Conservation (phyloP, 2,888 invertebrate genomes). For the Raillietiella orientalis region DNA sequence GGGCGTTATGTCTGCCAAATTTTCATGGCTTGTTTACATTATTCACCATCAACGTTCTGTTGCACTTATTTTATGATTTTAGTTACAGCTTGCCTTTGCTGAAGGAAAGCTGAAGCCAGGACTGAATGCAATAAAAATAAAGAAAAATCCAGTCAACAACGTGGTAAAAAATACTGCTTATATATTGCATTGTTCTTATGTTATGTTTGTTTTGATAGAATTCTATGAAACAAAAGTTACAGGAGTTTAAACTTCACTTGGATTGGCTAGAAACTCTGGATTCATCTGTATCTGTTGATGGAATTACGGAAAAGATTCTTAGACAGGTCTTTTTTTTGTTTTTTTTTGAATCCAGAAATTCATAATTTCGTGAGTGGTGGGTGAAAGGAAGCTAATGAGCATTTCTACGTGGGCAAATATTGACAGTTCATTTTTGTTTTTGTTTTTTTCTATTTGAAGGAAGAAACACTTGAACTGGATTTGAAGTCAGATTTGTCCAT, state of each 20-base stretch:
- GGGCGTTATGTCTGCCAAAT: too few relatives aligned
- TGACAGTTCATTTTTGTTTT: background rate
- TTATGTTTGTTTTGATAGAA: background rate
- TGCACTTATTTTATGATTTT: constrained; percentile 3
- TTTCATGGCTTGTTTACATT: too few relatives aligned
- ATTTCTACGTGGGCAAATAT: too few relatives aligned
- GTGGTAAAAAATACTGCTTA: background rate
- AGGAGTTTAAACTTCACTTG: too few relatives aligned
- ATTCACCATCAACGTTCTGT: too few relatives aligned
- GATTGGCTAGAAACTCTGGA: too few relatives aligned
- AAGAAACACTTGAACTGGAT: background rate
- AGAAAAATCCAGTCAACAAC: constrained; percentile 32
- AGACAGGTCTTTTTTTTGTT: too few relatives aligned
- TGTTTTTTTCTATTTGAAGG: constrained; percentile 1
- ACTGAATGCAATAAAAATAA: constrained; percentile 20
- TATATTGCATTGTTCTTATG: background rate
- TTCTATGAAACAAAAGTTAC: background rate
- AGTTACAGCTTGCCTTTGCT: constrained; percentile 69
- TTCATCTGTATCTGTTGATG: too few relatives aligned
- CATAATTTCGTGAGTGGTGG: background rate
- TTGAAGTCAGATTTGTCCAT: background rate
- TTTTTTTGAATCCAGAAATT: too few relatives aligned
- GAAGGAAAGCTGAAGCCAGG: constrained; percentile 58
- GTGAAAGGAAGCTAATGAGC: background rate
- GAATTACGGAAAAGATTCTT: too few relatives aligned